Conservation (phyloP, 2,113 vertebrate species). For the Ceuthmochares aereus region DNA sequence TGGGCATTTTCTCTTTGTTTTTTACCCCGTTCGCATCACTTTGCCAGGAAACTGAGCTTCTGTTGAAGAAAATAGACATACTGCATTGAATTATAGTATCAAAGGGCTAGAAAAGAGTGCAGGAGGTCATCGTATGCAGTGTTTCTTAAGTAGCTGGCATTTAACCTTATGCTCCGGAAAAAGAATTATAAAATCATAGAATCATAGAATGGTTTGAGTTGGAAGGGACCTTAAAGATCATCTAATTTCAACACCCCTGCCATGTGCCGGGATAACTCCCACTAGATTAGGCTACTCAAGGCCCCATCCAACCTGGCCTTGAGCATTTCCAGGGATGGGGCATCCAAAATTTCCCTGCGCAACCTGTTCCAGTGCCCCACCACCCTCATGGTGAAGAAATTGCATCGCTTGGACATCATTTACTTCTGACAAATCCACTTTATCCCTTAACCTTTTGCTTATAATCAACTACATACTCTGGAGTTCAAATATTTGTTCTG, state of each 20-base stretch:
- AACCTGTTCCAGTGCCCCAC: too few relatives aligned
- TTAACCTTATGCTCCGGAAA: background rate
- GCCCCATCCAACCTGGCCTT: too few relatives aligned
- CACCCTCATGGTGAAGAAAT: background rate
- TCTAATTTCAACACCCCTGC: too few relatives aligned
- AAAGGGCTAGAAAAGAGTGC: background rate
- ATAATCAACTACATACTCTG: background rate
- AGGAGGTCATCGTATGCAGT: background rate
- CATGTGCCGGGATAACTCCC: too few relatives aligned
- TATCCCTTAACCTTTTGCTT: background rate
- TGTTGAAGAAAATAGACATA: background rate
- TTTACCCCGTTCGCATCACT: background rate
- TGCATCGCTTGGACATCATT: background rate
- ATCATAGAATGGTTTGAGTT: too few relatives aligned
- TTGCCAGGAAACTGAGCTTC: background rate
- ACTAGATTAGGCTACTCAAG: too few relatives aligned
- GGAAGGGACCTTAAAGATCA: too few relatives aligned
- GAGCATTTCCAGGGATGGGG: too few relatives aligned
- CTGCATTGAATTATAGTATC: background rate
- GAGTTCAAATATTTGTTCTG: background rate
- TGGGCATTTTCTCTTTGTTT: background rate
- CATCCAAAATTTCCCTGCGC: too few relatives aligned
- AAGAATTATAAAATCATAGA: background rate
- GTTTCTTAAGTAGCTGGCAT: background rate
- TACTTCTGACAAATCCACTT: background rate